Evolutionary conservation across 2,797 vertebrate species (phyloP).

Genomic region (Centropyge bicolor): DNA sequence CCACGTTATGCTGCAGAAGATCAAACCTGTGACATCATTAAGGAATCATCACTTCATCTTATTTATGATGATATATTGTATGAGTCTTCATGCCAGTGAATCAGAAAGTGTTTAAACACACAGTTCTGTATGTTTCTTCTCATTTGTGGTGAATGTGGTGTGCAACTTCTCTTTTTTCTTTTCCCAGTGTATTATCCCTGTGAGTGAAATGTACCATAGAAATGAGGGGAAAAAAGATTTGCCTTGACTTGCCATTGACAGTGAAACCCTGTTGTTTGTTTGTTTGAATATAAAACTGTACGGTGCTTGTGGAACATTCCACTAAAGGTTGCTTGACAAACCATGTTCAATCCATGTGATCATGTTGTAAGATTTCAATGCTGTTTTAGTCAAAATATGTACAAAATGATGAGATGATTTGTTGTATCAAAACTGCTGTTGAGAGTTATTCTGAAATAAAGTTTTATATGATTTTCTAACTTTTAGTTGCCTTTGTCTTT

Average conservation of each 20-base stretch:
- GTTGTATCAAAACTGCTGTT: background rate
- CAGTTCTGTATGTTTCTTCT: background rate
- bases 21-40: background rate
- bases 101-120: background rate
- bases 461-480: slow-evolving; percentile 22
- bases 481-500: background rate
- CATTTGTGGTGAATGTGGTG: background rate
- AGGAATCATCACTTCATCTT: background rate
- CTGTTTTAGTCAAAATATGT: background rate
- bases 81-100: background rate
- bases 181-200: background rate
- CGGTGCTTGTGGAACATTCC: background rate
- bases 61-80: background rate
- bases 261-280: background rate
- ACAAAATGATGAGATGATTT: slow-evolving; percentile 1
- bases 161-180: background rate
- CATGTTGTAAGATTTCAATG: background rate
- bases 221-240: background rate
- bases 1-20: background rate
- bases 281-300: background rate
- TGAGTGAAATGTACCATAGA: background rate
- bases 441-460: slow-evolving; percentile 39
- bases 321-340: background rate
- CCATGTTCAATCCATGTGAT: background rate
- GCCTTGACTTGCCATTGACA: background rate